Conservation (phyloP, 1,140 invertebrate species). For the Archivesica marissinica region DNA sequence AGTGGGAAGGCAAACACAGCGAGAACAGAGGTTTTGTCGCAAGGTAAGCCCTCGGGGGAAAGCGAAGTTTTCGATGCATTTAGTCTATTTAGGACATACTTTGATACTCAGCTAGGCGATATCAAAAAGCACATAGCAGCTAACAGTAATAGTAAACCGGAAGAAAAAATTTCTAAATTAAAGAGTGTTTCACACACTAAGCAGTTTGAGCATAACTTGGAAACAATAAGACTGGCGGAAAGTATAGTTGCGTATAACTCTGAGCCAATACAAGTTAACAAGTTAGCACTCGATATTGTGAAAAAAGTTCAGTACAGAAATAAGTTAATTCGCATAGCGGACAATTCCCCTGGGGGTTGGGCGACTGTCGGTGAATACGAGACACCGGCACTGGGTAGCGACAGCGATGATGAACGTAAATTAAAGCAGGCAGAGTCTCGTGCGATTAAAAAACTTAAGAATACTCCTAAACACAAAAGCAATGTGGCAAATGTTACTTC, state of each 20-base stretch:
- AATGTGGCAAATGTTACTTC: neutral
- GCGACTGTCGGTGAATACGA: constrained; percentile 7
- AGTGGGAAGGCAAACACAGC: too few species aligned
- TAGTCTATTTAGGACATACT: too few species aligned
- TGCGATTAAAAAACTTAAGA: constrained; percentile 10
- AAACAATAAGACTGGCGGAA: neutral
- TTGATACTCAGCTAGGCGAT: too few species aligned
- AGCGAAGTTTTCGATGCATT: too few species aligned
- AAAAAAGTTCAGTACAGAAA: constrained; percentile 2
- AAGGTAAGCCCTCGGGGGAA: too few species aligned
- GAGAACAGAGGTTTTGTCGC: too few species aligned
- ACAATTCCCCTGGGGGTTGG: constrained; percentile 13
- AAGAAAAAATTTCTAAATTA: too few species aligned
- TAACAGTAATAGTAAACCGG: too few species aligned
- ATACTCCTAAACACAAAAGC: neutral
- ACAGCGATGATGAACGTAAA: neutral
- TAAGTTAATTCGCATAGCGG: constrained; percentile 1
- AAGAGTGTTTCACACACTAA: too few species aligned
- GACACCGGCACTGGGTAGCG: neutral
- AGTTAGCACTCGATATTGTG: neutral
- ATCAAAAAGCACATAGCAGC: too few species aligned
- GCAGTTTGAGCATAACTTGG: too few species aligned
- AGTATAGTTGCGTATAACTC: neutral
- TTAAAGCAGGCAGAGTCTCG: neutral
- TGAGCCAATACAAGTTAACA: neutral